Evolutionary conservation across 2,888 invertebrate genomes (phyloP).

Genomic region (Drosophila atripex): DNA sequence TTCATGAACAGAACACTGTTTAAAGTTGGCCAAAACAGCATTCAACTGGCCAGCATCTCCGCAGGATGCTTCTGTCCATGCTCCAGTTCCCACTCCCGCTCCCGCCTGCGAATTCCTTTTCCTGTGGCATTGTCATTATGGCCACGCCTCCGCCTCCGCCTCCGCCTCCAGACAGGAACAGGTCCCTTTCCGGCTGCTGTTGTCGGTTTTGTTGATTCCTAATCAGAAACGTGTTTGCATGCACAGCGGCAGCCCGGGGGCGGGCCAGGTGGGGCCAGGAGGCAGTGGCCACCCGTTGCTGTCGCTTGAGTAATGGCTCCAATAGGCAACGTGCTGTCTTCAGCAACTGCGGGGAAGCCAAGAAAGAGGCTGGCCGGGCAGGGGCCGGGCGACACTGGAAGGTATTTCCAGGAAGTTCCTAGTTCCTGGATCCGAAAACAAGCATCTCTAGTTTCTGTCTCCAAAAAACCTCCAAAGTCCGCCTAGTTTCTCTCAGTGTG

Average conservation of each 20-base stretch:
- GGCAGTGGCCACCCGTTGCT: slow-evolving; percentile 23
- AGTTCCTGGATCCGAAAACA: not conserved
- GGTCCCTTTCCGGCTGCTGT: slow-evolving; percentile 41
- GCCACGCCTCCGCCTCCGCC: slow-evolving; percentile 19
- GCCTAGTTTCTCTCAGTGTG: not conserved
- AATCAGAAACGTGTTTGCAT: slow-evolving; percentile 75
- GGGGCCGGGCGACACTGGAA: not conserved
- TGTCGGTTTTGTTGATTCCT: slow-evolving; percentile 60
- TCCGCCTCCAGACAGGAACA: slow-evolving; percentile 4
- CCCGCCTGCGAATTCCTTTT: slow-evolving; percentile 2
- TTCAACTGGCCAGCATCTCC: slow-evolving; percentile 1
- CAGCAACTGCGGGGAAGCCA: slow-evolving; percentile 16
- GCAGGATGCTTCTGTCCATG: not conserved
- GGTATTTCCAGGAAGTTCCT: not conserved
- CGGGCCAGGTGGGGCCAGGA: not conserved
- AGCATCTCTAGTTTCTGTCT: not conserved
- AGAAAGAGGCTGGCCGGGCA: not conserved
- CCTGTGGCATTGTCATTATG: slow-evolving; percentile 36
- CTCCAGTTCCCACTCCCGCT: too few species aligned
- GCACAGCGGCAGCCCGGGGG: slow-evolving; percentile 30
- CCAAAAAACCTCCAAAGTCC: too few species aligned
- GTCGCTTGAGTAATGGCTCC: slow-evolving; percentile 43
- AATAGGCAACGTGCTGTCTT: slow-evolving; percentile 42
- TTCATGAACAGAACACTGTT: not conserved
- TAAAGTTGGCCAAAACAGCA: slow-evolving; percentile 1